Conservation (phyloP, 2,888 invertebrate species). For the Orthosia gothica region DNA sequence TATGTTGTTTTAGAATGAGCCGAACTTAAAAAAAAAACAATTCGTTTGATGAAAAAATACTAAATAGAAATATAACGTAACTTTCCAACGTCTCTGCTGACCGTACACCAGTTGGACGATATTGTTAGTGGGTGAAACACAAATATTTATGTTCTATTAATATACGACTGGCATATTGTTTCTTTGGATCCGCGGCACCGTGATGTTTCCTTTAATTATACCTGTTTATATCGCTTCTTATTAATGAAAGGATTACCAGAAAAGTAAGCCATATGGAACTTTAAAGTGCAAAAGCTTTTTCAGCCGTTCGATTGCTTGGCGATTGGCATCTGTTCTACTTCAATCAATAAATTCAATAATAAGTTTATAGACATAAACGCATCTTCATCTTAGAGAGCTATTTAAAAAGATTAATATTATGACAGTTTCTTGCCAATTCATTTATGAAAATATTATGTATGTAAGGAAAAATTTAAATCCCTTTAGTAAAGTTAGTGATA, state of each 20-base stretch:
- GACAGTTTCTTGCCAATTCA: too few relatives aligned
- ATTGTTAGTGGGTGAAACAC: conserved; percentile 48
- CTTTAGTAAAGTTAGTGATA: too few relatives aligned
- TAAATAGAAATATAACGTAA: not conserved
- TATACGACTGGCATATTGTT: conserved; percentile 49
- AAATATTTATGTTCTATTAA: conserved; percentile 68
- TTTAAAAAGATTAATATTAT: too few relatives aligned
- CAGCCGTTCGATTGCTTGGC: not conserved
- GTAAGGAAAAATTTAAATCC: too few relatives aligned
- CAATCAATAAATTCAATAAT: not conserved
- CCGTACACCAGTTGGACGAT: conserved; percentile 58
- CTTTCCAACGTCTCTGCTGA: conserved; percentile 25
- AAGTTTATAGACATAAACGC: too few relatives aligned
- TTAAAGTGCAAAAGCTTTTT: not conserved
- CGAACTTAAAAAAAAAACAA: too few relatives aligned
- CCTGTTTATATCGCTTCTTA: conserved; percentile 41
- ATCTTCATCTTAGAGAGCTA: too few relatives aligned
- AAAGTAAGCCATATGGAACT: conserved; percentile 1
- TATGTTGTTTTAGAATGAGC: too few relatives aligned
- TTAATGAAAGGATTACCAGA: conserved; percentile 26
- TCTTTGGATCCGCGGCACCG: conserved; percentile 25
- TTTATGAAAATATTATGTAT: too few relatives aligned
- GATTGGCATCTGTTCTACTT: not conserved
- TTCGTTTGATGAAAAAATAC: not conserved
- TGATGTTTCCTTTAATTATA: conserved; percentile 45